A percentile compares a stretch with the other conserved stretches of the same genome.
These are phyloP conservation scores for Halcyon chelicuti DNA, from an alignment of 2,797 vertebrate species.

Conservation along the genomic window DNA sequence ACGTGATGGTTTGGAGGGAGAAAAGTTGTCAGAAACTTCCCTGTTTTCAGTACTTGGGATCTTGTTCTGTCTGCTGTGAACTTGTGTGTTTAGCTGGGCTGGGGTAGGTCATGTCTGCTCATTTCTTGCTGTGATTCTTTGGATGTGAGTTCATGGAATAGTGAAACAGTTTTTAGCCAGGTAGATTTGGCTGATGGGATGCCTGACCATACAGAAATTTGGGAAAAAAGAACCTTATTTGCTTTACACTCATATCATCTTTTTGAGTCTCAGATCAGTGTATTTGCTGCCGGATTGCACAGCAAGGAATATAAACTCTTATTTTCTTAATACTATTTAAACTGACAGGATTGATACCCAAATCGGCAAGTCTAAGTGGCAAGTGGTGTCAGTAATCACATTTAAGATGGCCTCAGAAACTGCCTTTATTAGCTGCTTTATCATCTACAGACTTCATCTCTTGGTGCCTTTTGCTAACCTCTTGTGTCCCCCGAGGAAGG, in stretches of 20 bases:
- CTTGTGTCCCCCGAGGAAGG: neutral
- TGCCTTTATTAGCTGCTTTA: neutral
- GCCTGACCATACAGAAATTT: neutral
- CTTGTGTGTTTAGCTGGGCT: neutral
- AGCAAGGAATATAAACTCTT: neutral
- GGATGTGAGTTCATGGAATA: neutral
- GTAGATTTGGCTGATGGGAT: neutral
- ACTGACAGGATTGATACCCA: neutral
- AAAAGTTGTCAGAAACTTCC: neutral
- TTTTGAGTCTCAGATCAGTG: too few relatives aligned
- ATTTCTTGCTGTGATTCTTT: neutral
- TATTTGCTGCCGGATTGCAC: neutral
- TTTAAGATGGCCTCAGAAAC: neutral
- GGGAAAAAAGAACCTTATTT: neutral
- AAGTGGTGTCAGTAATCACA: neutral
- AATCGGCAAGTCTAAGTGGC: neutral
- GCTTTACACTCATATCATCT: too few relatives aligned
- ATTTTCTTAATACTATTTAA: neutral
- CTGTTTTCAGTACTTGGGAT: neutral
- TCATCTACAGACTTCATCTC: neutral
- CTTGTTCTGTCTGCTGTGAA: neutral
- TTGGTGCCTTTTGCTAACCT: neutral
- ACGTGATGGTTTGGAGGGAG: neutral
- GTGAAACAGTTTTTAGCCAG: neutral
- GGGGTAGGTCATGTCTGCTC: neutral